phyloP scores from a whole-genome alignment of 2,113 vertebrate species.

The Azemiops feae region DNA sequence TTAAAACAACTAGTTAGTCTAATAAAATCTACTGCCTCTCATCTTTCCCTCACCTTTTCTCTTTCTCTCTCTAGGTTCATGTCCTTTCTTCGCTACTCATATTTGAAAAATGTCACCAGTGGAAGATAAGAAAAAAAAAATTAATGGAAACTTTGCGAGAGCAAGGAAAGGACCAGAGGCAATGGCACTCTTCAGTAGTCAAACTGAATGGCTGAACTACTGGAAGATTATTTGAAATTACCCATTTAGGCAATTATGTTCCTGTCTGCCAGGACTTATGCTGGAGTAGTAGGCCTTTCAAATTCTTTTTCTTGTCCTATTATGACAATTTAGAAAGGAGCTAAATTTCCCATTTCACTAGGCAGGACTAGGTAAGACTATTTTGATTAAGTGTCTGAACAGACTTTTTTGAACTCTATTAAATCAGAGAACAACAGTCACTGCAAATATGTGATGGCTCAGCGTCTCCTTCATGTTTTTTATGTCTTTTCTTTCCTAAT shows the following conservation, averaged over 20 bases:
- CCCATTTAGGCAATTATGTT: slow-evolving; percentile 10
- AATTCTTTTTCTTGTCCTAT: neutral
- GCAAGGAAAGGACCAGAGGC: neutral
- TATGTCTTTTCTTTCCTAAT: neutral
- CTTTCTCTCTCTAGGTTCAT: neutral
- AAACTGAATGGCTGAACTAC: neutral
- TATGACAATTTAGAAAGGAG: neutral
- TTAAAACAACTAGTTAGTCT: neutral
- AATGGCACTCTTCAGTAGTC: neutral
- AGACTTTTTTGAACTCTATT: neutral
- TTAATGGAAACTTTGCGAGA: slow-evolving; percentile 17
- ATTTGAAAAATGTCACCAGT: neutral
- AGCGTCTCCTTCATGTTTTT: neutral
- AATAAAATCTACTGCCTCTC: neutral
- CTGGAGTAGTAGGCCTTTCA: neutral
- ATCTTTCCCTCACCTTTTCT: neutral
- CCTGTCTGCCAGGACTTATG: neutral
- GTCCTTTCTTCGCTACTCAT: neutral
- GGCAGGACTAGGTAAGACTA: neutral
- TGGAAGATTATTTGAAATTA: slow-evolving; percentile 25
- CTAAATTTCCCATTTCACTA: neutral
- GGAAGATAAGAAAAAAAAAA: neutral
- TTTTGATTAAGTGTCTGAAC: neutral
- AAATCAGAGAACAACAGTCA: neutral
- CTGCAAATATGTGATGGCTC: neutral